These are phyloP conservation scores for Sigmodon hispidus DNA, from an alignment of 2,113 vertebrate species.

Conservation along the genomic window DNA sequence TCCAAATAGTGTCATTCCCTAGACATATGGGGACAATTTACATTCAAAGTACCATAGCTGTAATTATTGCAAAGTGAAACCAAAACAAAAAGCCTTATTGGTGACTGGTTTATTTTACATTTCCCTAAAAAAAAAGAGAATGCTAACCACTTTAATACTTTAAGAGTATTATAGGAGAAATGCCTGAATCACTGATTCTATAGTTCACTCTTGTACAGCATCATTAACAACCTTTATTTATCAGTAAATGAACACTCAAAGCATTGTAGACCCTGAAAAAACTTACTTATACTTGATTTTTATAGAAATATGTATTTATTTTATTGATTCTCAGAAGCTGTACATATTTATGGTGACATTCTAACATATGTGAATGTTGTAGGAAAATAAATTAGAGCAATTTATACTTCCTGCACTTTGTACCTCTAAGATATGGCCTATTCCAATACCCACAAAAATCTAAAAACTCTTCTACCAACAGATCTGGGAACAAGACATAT, in stretches of 20 bases:
- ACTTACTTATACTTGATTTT: neutral
- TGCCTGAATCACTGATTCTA: neutral
- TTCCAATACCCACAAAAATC: neutral
- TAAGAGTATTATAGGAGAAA: neutral
- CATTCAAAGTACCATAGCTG: neutral
- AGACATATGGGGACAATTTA: neutral
- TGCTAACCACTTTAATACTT: conserved; percentile 50
- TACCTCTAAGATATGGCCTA: neutral
- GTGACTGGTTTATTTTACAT: neutral
- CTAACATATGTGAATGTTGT: neutral
- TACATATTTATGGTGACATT: neutral
- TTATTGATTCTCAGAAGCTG: neutral
- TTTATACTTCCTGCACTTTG: neutral
- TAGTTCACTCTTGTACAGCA: neutral
- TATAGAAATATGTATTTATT: neutral
- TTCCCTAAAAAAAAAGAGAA: neutral
- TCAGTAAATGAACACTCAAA: conserved; percentile 26
- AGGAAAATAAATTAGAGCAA: neutral
- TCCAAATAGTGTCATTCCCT: neutral
- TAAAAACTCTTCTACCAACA: neutral
- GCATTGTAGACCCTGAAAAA: neutral
- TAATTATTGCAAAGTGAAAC: conserved; percentile 30
- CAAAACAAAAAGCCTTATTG: neutral
- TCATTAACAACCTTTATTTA: neutral
- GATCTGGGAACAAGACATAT: neutral